Conservation (phyloP, 2,797 vertebrate species). For the Crenichthys baileyi region DNA sequence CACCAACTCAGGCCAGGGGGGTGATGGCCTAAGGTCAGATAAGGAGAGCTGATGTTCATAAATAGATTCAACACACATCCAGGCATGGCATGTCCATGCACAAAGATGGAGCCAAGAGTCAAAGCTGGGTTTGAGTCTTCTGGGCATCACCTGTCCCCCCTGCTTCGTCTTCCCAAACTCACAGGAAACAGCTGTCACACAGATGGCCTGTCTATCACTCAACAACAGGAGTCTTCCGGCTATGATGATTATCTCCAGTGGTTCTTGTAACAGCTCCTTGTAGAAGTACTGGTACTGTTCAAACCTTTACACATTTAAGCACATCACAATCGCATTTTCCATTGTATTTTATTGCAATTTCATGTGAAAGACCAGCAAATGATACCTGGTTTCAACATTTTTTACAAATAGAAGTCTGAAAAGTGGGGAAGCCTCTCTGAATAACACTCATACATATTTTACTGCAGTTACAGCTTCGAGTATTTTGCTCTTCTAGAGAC, state of each 20-base stretch:
- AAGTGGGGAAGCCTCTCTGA: too few relatives aligned
- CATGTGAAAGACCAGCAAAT: too few relatives aligned
- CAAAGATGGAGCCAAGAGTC: conserved; percentile 1
- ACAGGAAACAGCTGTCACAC: conserved; percentile 57
- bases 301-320: neutral
- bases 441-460: too few relatives aligned
- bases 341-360: too few relatives aligned
- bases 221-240: neutral
- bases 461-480: too few relatives aligned
- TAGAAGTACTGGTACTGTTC: neutral
- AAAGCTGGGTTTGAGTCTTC: conserved; percentile 29
- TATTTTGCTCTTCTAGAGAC: too few relatives aligned
- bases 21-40: conserved; percentile 35
- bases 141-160: conserved; percentile 59
- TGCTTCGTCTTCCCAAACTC: conserved; percentile 39
- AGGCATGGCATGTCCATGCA: conserved; percentile 24
- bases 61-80: conserved; percentile 58
- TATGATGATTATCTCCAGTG: neutral
- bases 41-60: conserved; percentile 42
- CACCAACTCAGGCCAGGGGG: conserved; percentile 22
- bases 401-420: too few relatives aligned
- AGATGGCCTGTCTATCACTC: neutral
- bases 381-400: too few relatives aligned
- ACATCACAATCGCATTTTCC: too few relatives aligned
- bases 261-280: neutral